These are phyloP conservation scores for Chorisops tibialis DNA, from an alignment of 2,888 invertebrate genomes.

Conservation along the genomic window DNA sequence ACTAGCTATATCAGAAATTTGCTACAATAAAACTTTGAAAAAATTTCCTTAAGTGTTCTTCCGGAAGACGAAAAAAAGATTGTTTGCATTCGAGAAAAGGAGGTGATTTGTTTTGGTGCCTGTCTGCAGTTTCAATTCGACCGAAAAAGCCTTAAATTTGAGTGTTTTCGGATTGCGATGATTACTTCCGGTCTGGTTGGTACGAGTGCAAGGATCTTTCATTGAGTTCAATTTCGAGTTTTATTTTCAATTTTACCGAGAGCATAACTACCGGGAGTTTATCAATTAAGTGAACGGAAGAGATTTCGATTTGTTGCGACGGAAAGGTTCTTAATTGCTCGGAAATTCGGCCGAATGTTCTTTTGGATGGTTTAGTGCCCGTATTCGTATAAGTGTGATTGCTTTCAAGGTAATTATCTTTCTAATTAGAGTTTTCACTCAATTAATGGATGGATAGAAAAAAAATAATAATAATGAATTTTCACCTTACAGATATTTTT, in stretches of 20 bases:
- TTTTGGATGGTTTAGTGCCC: too few relatives aligned
- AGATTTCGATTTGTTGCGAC: conserved; percentile 8
- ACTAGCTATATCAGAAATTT: neutral
- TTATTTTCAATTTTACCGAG: neutral
- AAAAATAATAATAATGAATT: too few relatives aligned
- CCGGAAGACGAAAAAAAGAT: neutral
- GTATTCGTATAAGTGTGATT: too few relatives aligned
- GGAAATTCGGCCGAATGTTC: conserved; percentile 8
- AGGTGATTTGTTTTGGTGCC: neutral
- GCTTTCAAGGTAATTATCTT: too few relatives aligned
- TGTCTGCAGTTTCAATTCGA: conserved; percentile 1
- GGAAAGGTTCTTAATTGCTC: conserved; percentile 4
- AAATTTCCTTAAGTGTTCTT: neutral
- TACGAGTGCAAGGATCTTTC: neutral
- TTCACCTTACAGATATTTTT: too few relatives aligned
- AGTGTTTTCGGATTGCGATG: conserved; percentile 3
- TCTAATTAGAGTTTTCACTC: too few relatives aligned
- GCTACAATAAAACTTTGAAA: neutral
- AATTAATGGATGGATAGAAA: too few relatives aligned
- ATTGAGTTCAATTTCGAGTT: neutral
- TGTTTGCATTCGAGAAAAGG: neutral
- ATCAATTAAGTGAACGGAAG: neutral
- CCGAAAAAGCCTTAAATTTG: neutral
- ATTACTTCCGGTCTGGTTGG: conserved; percentile 18
- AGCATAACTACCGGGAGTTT: neutral